A percentile compares a stretch with the other conserved stretches of the same genome.
Evolutionary conservation across 2,797 vertebrate genomes (phyloP).

Genomic region (Rhincodon typus): DNA sequence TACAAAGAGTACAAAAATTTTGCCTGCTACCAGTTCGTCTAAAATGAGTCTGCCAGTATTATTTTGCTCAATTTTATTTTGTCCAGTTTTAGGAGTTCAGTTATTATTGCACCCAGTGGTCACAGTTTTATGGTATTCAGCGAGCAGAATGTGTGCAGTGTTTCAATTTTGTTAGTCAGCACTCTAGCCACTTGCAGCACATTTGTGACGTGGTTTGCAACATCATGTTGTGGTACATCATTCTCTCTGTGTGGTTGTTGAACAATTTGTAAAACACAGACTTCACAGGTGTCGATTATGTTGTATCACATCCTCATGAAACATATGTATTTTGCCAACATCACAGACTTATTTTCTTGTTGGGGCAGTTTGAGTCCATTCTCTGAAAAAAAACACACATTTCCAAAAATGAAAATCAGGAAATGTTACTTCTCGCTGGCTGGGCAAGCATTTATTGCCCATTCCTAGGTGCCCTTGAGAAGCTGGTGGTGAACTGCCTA

Average conservation of each 20-base stretch:
- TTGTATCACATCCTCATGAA: background rate
- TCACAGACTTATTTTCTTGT: background rate
- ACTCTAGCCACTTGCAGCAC: background rate
- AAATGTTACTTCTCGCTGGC: background rate
- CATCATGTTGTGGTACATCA: background rate
- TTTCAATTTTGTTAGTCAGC: background rate
- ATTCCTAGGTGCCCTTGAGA: too few species aligned
- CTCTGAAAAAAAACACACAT: too few species aligned
- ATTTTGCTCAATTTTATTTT: slow-evolving; percentile 10
- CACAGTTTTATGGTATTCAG: background rate
- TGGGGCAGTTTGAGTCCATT: background rate
- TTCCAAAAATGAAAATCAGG: background rate
- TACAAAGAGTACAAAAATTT: background rate
- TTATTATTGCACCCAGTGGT: background rate
- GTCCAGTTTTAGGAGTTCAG: background rate
- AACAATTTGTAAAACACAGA: background rate
- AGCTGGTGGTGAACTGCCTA: too few species aligned
- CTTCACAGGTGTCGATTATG: background rate
- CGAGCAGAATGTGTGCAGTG: background rate
- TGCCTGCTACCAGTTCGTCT: background rate
- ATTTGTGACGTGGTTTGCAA: background rate
- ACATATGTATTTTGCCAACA: background rate
- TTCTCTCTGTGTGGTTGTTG: background rate
- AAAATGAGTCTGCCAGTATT: background rate
- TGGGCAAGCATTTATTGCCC: too few species aligned